Conservation (phyloP, 2,888 invertebrate species). For the Drosophila peninsularis region DNA sequence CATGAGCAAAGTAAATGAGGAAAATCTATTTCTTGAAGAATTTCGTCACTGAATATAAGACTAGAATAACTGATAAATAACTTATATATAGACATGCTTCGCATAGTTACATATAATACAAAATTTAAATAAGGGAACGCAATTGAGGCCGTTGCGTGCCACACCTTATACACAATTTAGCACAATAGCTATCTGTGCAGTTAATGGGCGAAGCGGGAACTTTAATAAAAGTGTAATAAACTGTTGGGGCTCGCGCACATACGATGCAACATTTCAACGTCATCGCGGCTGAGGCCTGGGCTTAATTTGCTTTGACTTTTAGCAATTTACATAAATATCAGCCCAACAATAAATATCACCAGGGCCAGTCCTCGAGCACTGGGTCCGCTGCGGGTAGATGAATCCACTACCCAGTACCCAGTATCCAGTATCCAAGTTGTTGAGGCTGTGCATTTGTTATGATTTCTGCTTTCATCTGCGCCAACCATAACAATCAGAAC, state of each 20-base stretch:
- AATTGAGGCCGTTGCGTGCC: slow-evolving; percentile 7
- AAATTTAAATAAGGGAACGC: background rate
- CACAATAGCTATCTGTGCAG: slow-evolving; percentile 25
- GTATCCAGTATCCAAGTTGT: slow-evolving; percentile 10
- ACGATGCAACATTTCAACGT: slow-evolving; percentile 61
- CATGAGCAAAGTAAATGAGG: background rate
- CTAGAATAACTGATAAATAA: background rate
- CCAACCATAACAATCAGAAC: slow-evolving; percentile 69
- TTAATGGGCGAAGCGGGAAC: slow-evolving; percentile 20
- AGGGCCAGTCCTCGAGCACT: slow-evolving; percentile 19
- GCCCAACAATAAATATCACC: slow-evolving; percentile 48
- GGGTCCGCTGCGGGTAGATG: slow-evolving; percentile 12
- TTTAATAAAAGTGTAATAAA: slow-evolving; percentile 31
- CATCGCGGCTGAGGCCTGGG: slow-evolving; percentile 59
- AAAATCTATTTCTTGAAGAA: background rate
- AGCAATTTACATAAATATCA: slow-evolving; percentile 81
- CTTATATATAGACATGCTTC: no score
- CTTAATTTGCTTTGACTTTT: slow-evolving; percentile 81
- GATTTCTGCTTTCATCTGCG: slow-evolving; percentile 55
- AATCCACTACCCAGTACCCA: slow-evolving; percentile 1
- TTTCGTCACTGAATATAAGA: no score
- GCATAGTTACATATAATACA: background rate
- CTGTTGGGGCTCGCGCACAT: slow-evolving; percentile 28
- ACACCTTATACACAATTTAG: slow-evolving; percentile 47
- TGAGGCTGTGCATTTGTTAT: slow-evolving; percentile 59